Percentiles rank a stretch among this genome's conserved stretches.
Conservation (phyloP, 1,140 invertebrate species). For the Drosophila guanche region DNA sequence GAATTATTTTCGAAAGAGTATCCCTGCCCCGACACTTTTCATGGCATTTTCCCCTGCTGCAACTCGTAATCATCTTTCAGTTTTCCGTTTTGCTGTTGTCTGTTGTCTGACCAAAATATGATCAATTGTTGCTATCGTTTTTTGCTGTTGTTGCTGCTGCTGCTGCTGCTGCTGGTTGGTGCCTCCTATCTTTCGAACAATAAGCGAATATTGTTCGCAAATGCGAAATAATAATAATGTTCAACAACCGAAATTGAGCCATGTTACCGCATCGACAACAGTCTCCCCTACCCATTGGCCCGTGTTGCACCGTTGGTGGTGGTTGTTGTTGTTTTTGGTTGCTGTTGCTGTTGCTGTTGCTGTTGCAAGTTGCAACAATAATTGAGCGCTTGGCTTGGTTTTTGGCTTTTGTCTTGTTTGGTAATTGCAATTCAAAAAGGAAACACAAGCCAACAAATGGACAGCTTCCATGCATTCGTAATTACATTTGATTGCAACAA, state of each 20-base stretch:
- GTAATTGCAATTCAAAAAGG: slow-evolving; percentile 75
- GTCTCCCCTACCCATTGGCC: background rate
- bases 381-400: slow-evolving; percentile 57
- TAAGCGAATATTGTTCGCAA: slow-evolving; percentile 65
- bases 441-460: slow-evolving; percentile 71
- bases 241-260: slow-evolving; percentile 70
- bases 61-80: slow-evolving; percentile 36
- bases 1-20: slow-evolving; percentile 20
- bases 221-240: slow-evolving; percentile 79
- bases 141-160: slow-evolving; percentile 5
- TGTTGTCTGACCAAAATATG: slow-evolving; percentile 55
- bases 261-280: slow-evolving; percentile 72
- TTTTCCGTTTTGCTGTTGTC: slow-evolving; percentile 28
- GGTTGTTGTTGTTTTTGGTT: slow-evolving; percentile 14
- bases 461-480: slow-evolving; percentile 71
- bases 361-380: slow-evolving; percentile 57
- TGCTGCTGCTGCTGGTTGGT: slow-evolving; percentile 12
- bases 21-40: background rate
- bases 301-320: too few species aligned
- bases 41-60: slow-evolving; percentile 10
- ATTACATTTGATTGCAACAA: slow-evolving; percentile 78
- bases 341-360: slow-evolving; percentile 14
- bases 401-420: slow-evolving; percentile 52
- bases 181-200: slow-evolving; percentile 49
- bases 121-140: slow-evolving; percentile 59